Percentiles rank a stretch among this genome's conserved stretches.
phyloP scores from a whole-genome alignment of 1,140 invertebrate genomes.

The Drosophila albomicans region DNA sequence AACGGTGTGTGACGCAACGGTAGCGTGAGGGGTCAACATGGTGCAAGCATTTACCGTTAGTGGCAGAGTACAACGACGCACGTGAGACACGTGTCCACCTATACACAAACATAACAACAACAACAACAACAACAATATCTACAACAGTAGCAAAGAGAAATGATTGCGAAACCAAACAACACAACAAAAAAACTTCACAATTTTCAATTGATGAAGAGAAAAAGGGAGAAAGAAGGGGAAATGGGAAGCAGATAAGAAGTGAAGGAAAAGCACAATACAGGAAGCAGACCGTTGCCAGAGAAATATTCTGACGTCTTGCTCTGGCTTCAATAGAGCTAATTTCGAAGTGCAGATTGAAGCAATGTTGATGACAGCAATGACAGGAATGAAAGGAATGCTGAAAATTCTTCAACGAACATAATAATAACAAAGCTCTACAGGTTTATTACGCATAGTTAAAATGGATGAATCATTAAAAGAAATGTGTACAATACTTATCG shows the following conservation, averaged over 20 bases:
- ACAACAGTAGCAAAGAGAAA: neutral
- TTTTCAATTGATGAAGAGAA: constrained; percentile 39
- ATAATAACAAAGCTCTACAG: constrained; percentile 2
- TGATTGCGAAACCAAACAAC: constrained; percentile 3
- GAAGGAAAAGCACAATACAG: constrained; percentile 21
- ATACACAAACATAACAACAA: constrained; percentile 15
- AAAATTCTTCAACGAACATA: neutral
- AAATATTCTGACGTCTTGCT: constrained; percentile 33
- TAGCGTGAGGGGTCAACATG: constrained; percentile 14
- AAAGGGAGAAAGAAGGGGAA: neutral
- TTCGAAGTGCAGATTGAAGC: constrained; percentile 39
- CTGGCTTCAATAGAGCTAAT: constrained; percentile 52
- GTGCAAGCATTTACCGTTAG: constrained; percentile 28
- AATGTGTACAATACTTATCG: neutral
- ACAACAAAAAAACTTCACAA: constrained; percentile 24
- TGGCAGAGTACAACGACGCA: constrained; percentile 26
- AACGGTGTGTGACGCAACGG: constrained; percentile 24
- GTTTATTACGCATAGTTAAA: constrained; percentile 3
- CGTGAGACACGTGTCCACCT: constrained; percentile 44
- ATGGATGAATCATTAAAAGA: neutral
- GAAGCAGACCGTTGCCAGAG: constrained; percentile 20
- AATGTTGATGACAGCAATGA: neutral
- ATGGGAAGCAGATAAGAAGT: constrained; percentile 30
- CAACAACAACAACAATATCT: neutral
- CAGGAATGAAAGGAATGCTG: neutral